Evolutionary conservation across 2,113 vertebrate species (phyloP).

Genomic region (Empidonax alnorum): DNA sequence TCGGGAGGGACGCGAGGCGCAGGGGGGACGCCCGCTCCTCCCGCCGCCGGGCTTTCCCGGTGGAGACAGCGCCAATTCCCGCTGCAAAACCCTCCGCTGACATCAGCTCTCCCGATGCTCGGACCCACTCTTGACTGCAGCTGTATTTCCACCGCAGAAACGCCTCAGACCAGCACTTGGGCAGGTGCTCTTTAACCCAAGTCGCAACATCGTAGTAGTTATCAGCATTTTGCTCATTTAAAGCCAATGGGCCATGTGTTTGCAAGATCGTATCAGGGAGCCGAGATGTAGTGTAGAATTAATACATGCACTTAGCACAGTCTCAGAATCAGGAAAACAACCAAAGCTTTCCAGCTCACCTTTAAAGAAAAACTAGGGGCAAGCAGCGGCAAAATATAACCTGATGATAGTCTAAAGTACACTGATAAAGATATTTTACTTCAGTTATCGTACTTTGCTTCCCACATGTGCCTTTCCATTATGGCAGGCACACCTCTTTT

Average conservation of each 20-base stretch:
- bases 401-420: not conserved
- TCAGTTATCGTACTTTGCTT: not conserved
- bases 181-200: not conserved
- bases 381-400: not conserved
- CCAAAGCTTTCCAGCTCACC: not conserved
- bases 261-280: not conserved
- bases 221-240: not conserved
- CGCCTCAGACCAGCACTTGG: rapidly evolving
- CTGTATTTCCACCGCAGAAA: not conserved
- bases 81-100: not conserved
- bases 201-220: not conserved
- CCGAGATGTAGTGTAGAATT: no score
- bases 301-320: not conserved
- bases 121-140: not conserved
- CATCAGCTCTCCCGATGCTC: not conserved
- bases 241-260: not conserved
- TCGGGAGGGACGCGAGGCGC: not conserved
- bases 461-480: not conserved
- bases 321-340: not conserved
- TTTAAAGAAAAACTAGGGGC: not conserved
- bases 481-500: rapidly evolving
- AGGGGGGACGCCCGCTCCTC: not conserved
- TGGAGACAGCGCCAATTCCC: rapidly evolving
- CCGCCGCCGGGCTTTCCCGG: not conserved
- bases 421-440: not conserved